Percentiles rank a stretch among this genome's conserved stretches.
phyloP scores from a whole-genome alignment of 2,888 invertebrate species.

The Hedya salicella region DNA sequence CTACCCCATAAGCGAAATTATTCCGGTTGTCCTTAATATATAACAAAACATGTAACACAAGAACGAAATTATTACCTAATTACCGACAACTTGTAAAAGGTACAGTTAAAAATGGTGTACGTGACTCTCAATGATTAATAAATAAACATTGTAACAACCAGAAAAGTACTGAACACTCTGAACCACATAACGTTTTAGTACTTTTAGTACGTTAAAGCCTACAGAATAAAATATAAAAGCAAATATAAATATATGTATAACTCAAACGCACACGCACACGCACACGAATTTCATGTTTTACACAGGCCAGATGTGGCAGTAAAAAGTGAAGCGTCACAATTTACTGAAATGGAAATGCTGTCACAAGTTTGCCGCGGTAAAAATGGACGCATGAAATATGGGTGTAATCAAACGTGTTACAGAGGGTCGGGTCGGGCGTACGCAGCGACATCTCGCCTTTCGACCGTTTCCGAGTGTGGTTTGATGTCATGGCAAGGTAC shows the following conservation, averaged over 20 bases:
- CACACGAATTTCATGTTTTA: slow-evolving; percentile 56
- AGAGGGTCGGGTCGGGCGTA: slow-evolving; percentile 37
- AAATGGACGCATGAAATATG: slow-evolving; percentile 65
- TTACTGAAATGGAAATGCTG: slow-evolving; percentile 61
- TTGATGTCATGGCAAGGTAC: slow-evolving; percentile 3
- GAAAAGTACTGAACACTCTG: too few species aligned
- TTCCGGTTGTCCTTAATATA: too few species aligned
- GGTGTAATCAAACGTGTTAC: slow-evolving; percentile 60
- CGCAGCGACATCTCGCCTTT: not conserved
- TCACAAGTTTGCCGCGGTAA: slow-evolving; percentile 58
- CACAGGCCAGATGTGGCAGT: slow-evolving; percentile 55
- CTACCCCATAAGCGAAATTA: too few species aligned
- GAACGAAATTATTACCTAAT: too few species aligned
- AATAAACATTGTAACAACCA: too few species aligned
- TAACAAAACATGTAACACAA: too few species aligned
- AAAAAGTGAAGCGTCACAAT: slow-evolving; percentile 64
- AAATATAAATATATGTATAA: not conserved
- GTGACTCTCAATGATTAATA: too few species aligned
- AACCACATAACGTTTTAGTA: too few species aligned
- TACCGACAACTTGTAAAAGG: not conserved
- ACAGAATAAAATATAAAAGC: too few species aligned
- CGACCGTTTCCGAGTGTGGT: slow-evolving; percentile 13
- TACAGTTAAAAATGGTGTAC: not conserved
- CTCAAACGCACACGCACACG: slow-evolving; percentile 39
- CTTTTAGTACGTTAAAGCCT: too few species aligned